Evolutionary conservation across 2,113 vertebrate genomes (phyloP).

Genomic region (Ceyx cyanopectus): DNA sequence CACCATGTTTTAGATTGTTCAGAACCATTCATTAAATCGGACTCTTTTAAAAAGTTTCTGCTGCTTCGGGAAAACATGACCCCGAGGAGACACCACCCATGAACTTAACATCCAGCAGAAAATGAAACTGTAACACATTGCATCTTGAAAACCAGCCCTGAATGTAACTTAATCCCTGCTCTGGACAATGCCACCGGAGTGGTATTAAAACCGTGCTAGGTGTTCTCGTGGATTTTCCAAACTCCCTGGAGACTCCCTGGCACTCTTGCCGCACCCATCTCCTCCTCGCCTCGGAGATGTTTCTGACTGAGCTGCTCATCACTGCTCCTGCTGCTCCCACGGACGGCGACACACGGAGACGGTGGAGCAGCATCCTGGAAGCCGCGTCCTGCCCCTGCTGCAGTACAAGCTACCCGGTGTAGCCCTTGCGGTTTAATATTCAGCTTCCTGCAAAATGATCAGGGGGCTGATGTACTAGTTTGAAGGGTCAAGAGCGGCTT

Average conservation of each 20-base stretch:
- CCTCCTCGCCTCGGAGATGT: neutral
- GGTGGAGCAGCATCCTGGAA: rapidly evolving
- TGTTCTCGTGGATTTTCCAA: conserved; percentile 44
- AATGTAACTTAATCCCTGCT: conserved; percentile 16
- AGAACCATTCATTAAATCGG: conserved; percentile 8
- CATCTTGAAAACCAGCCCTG: conserved; percentile 18
- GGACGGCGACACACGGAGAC: rapidly evolving
- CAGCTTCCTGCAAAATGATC: neutral
- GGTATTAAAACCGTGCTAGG: conserved; percentile 22
- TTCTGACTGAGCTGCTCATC: neutral
- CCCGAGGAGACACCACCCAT: neutral
- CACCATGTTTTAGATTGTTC: neutral
- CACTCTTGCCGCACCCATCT: neutral
- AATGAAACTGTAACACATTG: neutral
- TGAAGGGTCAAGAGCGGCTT: neutral
- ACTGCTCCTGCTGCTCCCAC: neutral
- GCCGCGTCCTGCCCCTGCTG: rapidly evolving
- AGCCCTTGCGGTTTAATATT: neutral
- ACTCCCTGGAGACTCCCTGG: neutral
- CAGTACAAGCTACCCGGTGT: neutral
- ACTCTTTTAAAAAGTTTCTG: conserved; percentile 29
- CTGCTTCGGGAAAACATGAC: conserved; percentile 42
- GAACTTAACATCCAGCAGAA: conserved; percentile 50
- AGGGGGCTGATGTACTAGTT: neutral
- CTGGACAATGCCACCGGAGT: conserved; percentile 9